Evolutionary conservation across 2,113 vertebrate genomes (phyloP), one percentile per base, ranked within the genome.

Genomic region (Zosterops japonicus): DNA sequence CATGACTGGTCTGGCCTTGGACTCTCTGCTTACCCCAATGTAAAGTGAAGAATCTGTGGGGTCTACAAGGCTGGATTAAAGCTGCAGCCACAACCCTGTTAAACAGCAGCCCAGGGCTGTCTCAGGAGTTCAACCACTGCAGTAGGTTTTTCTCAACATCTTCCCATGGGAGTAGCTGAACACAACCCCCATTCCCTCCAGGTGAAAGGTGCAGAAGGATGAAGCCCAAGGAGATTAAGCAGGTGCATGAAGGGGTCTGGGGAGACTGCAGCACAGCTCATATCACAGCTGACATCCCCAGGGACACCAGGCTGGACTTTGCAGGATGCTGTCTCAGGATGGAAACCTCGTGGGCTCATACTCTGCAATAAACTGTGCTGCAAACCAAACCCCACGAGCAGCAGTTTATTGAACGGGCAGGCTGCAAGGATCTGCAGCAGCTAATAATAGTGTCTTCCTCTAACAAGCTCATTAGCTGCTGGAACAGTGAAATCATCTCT

Each of bases 401-500:
- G 71, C 68, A 91, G 13, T 25, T 70, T 67, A 55, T 60, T 78
- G 77, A 94, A 25, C 65, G 87, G 22, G 60, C 64, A 75, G 46
- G 69, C 61, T 92, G 80, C 64, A 81, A 74, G 47, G 81, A 69
- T 64, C 89, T 89, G 39, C 47, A 87, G 33, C 6, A 86, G 24
- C 72, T 96, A 92, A 92, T 88, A 89, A 92, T 55, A 86, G 47
- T 63, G 71, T 49, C 59, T 88, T 90, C 71, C 79, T 90, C 94
- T 80, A 77, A 74, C 50, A 39, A 80, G 42, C 52, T 90, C 80
- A 75, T 92, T 90, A 93, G 71, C 68, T 94, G 69, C 63, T 86
- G 75, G 22, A 90, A 20, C 85, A 91, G 78, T 65, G 65, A 95
- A 94, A 85, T 94, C 14, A 83, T 90, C 90, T 86, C 90, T 96